Base-by-base conservation (phyloP, 2,797 vertebrate species). In the Sus cebifrons region DNA sequence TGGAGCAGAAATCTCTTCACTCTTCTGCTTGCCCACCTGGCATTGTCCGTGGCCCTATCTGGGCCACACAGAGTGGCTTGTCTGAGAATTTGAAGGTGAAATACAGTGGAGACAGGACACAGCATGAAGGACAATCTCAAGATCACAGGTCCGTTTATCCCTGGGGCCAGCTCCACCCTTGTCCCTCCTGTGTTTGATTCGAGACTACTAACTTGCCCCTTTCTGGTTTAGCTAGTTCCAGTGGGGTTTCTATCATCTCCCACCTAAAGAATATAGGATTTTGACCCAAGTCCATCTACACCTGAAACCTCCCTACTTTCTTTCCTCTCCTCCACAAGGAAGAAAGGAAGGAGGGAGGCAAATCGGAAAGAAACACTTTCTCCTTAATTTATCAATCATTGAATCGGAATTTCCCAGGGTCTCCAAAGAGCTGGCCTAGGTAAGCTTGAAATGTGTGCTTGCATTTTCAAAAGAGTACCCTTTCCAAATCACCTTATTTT, bases 401-500 rank as follows among this genome's bases (percentile, higher is more conserved):
- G 40, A 6, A 36, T 71, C 3, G 1, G 14, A 52, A 15, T n/a
- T 70, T 68, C 23, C 21, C 5, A 1, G 11, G 54, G 52, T 32
- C 67, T 95, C 94, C 25, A 25, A 67, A 89, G 86, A 23, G n/a
- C 54, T n/a, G 74, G 44, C 68, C 94, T 68, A 95, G 93, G 97
- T 96, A 23, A 70, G 65, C 29, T n/a, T 11, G 5, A 36, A 32
- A 62, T 36, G 32, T 44, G 6, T 27, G 58, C 68, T n/a, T 77
- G 40, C 98, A 94, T 98, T 98, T 97, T 98, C 96, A 91, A 95
- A 98, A 98, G 96, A 97, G 77, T 97, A 97, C 97, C 98, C 98
- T 99, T 99, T 98, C 98, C 96, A 98, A 98, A 98, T 98, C 98
- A 98, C 98, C 98, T 98, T 98, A 98, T 98, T 98, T 98, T 98